A percentile compares a stretch with the other conserved stretches of the same genome.
These are phyloP conservation scores for Eucidaris tribuloides DNA, from an alignment of 35 echinoderm and acorn worm species.

Conservation along the genomic window DNA sequence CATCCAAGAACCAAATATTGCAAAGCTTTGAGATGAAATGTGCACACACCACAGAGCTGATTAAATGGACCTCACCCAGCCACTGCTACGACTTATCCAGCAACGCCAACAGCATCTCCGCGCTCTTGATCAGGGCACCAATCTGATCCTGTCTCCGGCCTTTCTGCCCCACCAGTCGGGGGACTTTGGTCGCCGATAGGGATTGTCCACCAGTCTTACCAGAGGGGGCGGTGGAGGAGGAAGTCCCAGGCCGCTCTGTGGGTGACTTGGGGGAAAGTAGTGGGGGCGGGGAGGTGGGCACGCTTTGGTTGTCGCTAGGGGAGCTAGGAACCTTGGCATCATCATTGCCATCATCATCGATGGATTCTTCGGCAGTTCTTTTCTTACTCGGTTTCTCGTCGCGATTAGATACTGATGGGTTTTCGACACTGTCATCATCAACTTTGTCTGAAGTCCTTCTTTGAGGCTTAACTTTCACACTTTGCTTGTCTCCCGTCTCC, in stretches of 20 bases:
- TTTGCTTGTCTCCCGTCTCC: background rate
- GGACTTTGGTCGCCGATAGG: background rate
- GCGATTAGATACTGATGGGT: background rate
- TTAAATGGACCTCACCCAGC: too few relatives aligned
- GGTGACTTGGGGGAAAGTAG: constrained; percentile 2
- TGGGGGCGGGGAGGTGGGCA: background rate
- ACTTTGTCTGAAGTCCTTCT: background rate
- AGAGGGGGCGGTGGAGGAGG: background rate
- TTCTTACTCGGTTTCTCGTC: background rate
- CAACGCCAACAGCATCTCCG: constrained; percentile 5
- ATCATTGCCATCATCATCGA: background rate
- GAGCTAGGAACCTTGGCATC: background rate
- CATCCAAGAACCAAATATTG: too few relatives aligned
- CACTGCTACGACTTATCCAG: constrained; percentile 7
- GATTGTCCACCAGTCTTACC: background rate
- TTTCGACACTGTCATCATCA: background rate
- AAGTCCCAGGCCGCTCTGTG: background rate
- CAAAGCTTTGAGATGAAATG: too few relatives aligned
- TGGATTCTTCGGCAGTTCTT: background rate
- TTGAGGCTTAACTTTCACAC: background rate
- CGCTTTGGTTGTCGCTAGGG: background rate
- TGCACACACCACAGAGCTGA: too few relatives aligned
- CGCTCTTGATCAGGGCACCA: constrained; percentile 34
- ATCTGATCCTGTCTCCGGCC: constrained; percentile 10
- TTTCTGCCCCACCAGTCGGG: constrained; percentile 1